Evolutionary conservation across 2,113 vertebrate species (phyloP), one percentile per base, ranked within the genome.

Genomic region (Cichladusa arquata): DNA sequence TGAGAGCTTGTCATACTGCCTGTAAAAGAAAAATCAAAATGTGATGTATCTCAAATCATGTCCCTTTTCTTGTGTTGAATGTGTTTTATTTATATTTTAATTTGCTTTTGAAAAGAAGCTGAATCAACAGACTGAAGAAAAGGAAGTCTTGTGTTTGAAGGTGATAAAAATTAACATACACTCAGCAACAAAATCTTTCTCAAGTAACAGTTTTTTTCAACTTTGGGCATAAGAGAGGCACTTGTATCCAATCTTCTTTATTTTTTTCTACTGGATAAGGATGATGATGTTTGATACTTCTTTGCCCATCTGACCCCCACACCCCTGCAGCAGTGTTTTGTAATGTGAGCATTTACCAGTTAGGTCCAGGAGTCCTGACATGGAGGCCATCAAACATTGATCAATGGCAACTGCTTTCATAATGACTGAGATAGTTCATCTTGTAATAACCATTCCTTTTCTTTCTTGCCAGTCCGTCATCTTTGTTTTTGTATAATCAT

Each of bases 51-150:
- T 33, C 58, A 56, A 78, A 56, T 85, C 51, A 22, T 20, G 14
- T 84, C 28, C 15, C 25, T 88, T 81, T 81, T 70, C 53, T 81
- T 84, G 11, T 61, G 33, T 51, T n/a, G 19, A 24, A 28, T 80
- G 50, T 65, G 25, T 81, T 96, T 84, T 93, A 57, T 89, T 80
- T 81, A n/a, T 83, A 53, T 74, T 83, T 81, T 56, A 62, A 94
- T 87, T 91, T 87, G 34, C 0, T 85, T 87, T 79, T 69, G 38
- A 77, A 65, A 65, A 19, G 14, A 90, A 86, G 38, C 22, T 76
- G 44, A 71, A 93, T 82, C 51, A 71, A 29, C 50, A 77, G 40
- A 66, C 18, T 58, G 33, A 66, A 67, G 51, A 40, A 36, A 51
- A 33, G 65, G 2, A 44, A 45, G 3, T n/a, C 42, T 47, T 69